Evolutionary conservation across 2,113 vertebrate species (phyloP).

Genomic region (Neogobius melanostomus): DNA sequence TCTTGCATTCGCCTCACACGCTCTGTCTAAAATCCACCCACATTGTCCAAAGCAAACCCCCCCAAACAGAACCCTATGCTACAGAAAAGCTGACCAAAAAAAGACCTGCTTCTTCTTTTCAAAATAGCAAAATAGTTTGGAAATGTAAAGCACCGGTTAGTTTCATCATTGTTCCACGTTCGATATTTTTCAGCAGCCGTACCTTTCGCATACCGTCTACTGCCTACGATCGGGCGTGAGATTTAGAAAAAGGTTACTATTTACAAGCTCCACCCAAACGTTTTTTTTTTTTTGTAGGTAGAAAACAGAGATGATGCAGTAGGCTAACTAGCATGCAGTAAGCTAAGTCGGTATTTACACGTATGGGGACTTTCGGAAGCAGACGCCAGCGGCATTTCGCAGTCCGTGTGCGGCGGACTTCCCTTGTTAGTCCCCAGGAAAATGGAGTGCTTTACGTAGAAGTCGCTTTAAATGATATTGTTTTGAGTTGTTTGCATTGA

Average conservation of each 20-base stretch:
- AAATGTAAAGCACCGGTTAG: constrained; percentile 65
- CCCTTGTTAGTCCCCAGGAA: constrained; percentile 12
- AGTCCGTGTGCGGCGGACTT: constrained; percentile 46
- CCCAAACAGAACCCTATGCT: constrained; percentile 56
- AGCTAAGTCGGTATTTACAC: constrained; percentile 66
- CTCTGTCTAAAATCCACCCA: constrained; percentile 25
- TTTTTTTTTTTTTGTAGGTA: constrained; percentile 28
- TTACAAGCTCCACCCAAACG: constrained; percentile 28
- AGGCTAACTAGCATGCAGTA: constrained; percentile 68
- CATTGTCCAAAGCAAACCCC: constrained; percentile 13
- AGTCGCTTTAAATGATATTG: not conserved
- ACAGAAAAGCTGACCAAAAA: constrained; percentile 59
- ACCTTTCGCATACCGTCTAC: constrained; percentile 17
- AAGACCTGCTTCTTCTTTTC: constrained; percentile 26
- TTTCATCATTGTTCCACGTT: not conserved
- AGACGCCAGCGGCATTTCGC: constrained; percentile 30
- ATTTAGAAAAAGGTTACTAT: constrained; percentile 35
- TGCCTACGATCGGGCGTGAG: constrained; percentile 15
- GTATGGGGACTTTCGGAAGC: constrained; percentile 21
- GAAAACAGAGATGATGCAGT: constrained; percentile 59
- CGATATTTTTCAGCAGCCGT: constrained; percentile 34
- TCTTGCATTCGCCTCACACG: not conserved
- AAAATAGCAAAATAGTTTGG: constrained; percentile 53
- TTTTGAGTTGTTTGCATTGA: not conserved
- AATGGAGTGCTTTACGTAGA: not conserved